A percentile compares a stretch with the other conserved stretches of the same genome.
These are phyloP conservation scores for Matsumyia berberina DNA, from an alignment of 2,888 invertebrate species.

Conservation along the genomic window DNA sequence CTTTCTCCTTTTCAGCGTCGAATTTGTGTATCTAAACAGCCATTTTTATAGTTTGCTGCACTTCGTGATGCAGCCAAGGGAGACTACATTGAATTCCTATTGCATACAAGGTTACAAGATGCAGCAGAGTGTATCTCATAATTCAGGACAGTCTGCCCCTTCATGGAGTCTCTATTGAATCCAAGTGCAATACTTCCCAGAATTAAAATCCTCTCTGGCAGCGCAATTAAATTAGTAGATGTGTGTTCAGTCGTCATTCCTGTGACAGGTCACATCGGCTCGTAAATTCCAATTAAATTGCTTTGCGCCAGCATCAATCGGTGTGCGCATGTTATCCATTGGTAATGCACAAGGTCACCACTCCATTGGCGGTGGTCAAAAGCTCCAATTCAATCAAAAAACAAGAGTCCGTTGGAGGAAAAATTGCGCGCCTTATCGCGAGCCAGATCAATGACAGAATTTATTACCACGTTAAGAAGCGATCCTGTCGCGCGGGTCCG, in stretches of 20 bases:
- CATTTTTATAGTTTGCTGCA: slow-evolving; percentile 6
- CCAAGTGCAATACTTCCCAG: slow-evolving; percentile 16
- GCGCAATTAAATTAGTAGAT: slow-evolving; percentile 52
- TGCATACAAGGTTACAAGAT: slow-evolving; percentile 9
- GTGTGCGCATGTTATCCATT: slow-evolving; percentile 36
- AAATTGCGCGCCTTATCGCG: slow-evolving; percentile 56
- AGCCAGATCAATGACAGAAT: slow-evolving; percentile 73
- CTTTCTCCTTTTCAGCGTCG: not conserved
- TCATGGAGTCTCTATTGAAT: slow-evolving; percentile 6
- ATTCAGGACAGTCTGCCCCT: slow-evolving; percentile 8
- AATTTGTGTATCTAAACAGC: not conserved
- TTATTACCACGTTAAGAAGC: slow-evolving; percentile 74
- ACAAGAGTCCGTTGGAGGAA: slow-evolving; percentile 6
- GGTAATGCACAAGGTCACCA: slow-evolving; percentile 64
- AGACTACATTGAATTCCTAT: slow-evolving; percentile 1
- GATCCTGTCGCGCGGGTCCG: slow-evolving; percentile 69
- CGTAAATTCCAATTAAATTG: slow-evolving; percentile 73
- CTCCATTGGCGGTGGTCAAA: slow-evolving; percentile 53
- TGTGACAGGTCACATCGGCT: slow-evolving; percentile 63
- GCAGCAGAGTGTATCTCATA: slow-evolving; percentile 4
- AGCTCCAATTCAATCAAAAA: slow-evolving; percentile 65
- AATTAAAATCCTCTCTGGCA: slow-evolving; percentile 6
- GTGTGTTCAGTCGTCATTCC: slow-evolving; percentile 55
- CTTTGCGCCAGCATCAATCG: slow-evolving; percentile 48
- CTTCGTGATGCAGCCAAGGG: slow-evolving; percentile 3